Evolutionary conservation across 2,888 invertebrate genomes (phyloP), one percentile per base, ranked within the genome.

Genomic region (Opisthograptis luteolata): DNA sequence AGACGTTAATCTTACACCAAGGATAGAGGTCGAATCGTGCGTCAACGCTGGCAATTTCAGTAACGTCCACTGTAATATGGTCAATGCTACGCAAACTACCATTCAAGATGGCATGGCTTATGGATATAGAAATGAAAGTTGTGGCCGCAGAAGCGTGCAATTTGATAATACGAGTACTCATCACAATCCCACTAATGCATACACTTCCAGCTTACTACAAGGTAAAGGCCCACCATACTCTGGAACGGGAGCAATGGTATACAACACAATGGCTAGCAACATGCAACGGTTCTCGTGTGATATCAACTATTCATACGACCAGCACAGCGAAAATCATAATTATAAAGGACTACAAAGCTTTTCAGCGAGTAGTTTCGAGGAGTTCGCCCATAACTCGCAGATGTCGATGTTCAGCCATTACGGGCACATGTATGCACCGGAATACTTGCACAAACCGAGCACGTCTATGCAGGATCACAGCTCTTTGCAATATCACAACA

Each of bases 31-130:
- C 46, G 93, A 92, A 73, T 92, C 93, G 30, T 94, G 94, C 75
- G 92, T 94, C 12, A 93, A 93, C 73, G 83, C 92, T 49, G 93
- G 93, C 15, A 93, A 92, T 73, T 95, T 94, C 70, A 93, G 93
- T 60, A 94, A 93, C 75, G 87, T 94, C 37, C 94, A 94, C 73
- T 94, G 94, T 75, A 93, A 94, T 62, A 87, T 92, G 51, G 92
- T 73, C 58, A 79, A 64, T 55, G 31, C 70, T 24, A 40, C 40
- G 30, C 44, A 35, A 44, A 34, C 14, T 17, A 43, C 58, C 46
- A 43, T 57, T 27, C 78, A 76, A 55, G 71, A 55, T 42, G 70
- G 49, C 41, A 73, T 72, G 31, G 69, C 66, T 42, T 88, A 83
- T 59, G 73, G 66, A 24, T 89, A 83, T 58, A 72, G 70, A 61